A percentile compares a stretch with the other conserved stretches of the same genome.
Conservation (phyloP, 2,888 invertebrate genomes). For the Fissipunctia ypsillon region DNA sequence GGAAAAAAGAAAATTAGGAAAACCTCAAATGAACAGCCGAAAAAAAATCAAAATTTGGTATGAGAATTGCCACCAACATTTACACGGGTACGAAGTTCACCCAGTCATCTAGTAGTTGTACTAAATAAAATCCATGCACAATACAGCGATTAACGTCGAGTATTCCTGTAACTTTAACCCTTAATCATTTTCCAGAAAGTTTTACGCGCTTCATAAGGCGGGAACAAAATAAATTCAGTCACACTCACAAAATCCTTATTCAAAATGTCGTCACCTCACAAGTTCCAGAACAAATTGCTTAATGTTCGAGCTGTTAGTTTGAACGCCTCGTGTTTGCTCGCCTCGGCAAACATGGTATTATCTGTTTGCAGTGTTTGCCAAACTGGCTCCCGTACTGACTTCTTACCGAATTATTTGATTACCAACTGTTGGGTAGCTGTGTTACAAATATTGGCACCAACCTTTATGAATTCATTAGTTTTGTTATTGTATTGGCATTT, state of each 20-base stretch:
- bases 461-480: conserved; percentile 29
- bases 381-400: conserved; percentile 60
- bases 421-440: conserved; percentile 30
- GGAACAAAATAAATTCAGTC: conserved; percentile 33
- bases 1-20: no score
- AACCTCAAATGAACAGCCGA: no score
- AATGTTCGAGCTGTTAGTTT: conserved; percentile 63
- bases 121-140: not conserved
- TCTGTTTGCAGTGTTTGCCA: conserved; percentile 66
- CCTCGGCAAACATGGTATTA: conserved; percentile 66
- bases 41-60: no score
- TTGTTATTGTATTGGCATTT: conserved; percentile 26
- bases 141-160: conserved; percentile 3
- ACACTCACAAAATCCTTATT: conserved; percentile 38
- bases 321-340: conserved; percentile 60
- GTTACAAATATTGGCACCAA: conserved; percentile 35
- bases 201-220: conserved; percentile 12
- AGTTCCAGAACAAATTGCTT: conserved; percentile 69
- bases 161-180: conserved; percentile 17
- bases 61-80: no score
- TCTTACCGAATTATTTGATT: conserved; percentile 64
- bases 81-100: no score
- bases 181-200: conserved; percentile 29
- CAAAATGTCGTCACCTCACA: conserved; percentile 54
- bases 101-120: no score